These are phyloP conservation scores for Drosophila glabriapex DNA, from an alignment of 2,888 invertebrate genomes.

Conservation along the genomic window DNA sequence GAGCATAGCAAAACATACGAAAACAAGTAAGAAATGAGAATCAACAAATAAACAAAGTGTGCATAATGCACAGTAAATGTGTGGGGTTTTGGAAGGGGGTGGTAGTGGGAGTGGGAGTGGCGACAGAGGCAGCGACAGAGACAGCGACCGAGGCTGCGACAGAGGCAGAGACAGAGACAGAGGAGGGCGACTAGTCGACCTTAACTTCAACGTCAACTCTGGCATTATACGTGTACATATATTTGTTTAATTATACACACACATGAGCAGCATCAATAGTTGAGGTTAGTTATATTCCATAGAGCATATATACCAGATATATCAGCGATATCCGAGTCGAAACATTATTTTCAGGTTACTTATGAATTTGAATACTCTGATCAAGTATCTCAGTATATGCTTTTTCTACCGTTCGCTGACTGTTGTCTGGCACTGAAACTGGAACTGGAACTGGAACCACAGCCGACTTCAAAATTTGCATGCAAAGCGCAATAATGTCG, in stretches of 20 bases:
- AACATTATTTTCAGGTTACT: neutral
- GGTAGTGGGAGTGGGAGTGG: neutral
- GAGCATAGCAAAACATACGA: constrained; percentile 15
- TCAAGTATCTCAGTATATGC: constrained; percentile 1
- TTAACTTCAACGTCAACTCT: neutral
- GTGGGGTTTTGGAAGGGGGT: neutral
- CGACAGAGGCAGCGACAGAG: neutral
- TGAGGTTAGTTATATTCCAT: neutral
- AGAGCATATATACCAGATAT: neutral
- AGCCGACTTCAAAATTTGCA: constrained; percentile 41
- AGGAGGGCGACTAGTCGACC: constrained; percentile 1
- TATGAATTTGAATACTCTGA: neutral
- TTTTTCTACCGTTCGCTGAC: neutral
- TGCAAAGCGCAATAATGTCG: constrained; percentile 54
- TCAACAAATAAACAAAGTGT: constrained; percentile 33
- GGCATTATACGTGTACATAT: neutral
- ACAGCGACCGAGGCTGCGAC: neutral
- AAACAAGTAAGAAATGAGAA: constrained; percentile 16
- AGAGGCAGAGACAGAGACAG: neutral
- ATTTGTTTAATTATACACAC: neutral
- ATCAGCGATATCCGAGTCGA: neutral
- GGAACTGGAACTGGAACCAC: constrained; percentile 2
- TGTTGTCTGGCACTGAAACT: constrained; percentile 5
- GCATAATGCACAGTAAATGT: constrained; percentile 35
- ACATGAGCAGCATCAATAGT: neutral